Percentiles rank a stretch among this genome's conserved stretches.
Evolutionary conservation across 2,888 invertebrate species (phyloP).

Genomic region (Perithous albicinctus): DNA sequence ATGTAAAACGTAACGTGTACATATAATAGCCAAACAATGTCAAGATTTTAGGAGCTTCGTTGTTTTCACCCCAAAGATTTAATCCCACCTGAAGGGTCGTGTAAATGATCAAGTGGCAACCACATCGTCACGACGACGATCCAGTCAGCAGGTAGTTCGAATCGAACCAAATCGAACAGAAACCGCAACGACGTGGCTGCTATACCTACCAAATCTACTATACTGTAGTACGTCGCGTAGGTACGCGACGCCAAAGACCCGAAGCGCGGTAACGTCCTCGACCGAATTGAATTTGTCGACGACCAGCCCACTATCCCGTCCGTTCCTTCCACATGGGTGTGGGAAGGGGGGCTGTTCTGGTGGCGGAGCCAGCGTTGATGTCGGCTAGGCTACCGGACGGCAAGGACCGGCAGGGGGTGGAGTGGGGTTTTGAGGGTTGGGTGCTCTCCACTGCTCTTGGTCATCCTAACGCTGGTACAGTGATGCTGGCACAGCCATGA

Average conservation of each 20-base stretch:
- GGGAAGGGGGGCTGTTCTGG: constrained; percentile 31
- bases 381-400: constrained; percentile 49
- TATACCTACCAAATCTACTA: constrained; percentile 11
- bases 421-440: constrained; percentile 59
- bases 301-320: constrained; percentile 85
- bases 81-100: constrained; percentile 27
- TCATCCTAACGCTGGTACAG: constrained; percentile 48
- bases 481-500: constrained; percentile 70
- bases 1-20: no score
- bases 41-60: no score
- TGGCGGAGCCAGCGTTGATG: constrained; percentile 63
- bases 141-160: constrained; percentile 46
- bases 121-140: constrained; percentile 56
- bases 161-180: constrained; percentile 54
- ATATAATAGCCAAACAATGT: no score
- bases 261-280: constrained; percentile 93
- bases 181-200: constrained; percentile 63
- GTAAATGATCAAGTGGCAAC: constrained; percentile 53
- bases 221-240: constrained; percentile 15
- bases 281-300: constrained; percentile 95
- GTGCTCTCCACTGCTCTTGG: constrained; percentile 52
- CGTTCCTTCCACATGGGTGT: constrained; percentile 42
- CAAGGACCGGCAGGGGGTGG: constrained; percentile 34
- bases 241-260: constrained; percentile 89
- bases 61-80: no score